Base-by-base conservation (phyloP, 1,140 invertebrate genomes). In the Aphis gossypii region DNA sequence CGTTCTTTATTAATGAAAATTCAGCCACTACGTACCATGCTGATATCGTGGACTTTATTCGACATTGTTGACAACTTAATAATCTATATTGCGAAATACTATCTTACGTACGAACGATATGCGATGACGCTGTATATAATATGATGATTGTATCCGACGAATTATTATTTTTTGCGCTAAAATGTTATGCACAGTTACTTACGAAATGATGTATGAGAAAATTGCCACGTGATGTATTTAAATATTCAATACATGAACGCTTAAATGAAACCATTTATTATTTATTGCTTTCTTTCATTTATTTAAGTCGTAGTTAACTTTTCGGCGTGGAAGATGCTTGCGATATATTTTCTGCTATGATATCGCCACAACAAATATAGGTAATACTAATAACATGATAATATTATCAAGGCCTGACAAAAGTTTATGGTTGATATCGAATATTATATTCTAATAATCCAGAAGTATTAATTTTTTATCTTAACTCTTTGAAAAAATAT, bases 1-100 rank as follows among this genome's bases (percentile, higher is more conserved):
- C 30, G 60, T 76, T 76, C 60, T 76, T 76, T 76, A 76, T 76
- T 76, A 76, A 76, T 76, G 60, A 76, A 76, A 76, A 76, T n/a
- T 76, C 30, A 14, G 60, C 30, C 2, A 14, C 60, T 30, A 18
- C 30, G 60, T 68, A 68, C 30, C 3, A 68, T 5, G 30, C 60
- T 11, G 60, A 68, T n/a, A 68, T 68, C 30, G 60, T 68, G 11
- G 60, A 68, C 60, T 68, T 68, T n/a, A n/a, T 30, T 18, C 30
- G 25, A 68, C 3, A 76, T 18, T 35, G 60, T 76, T 18, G 30
- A 76, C 60, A n/a, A 76, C 30, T 76, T 76, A 76, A 76, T 76
- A 76, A 76, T 76, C 30, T 76, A n/a, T 76, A 60, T 60, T 76
- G 5, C n/a, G 60, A 76, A 68, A 68, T 68, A 68, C 30, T n/a